Base-by-base conservation (phyloP, 2,113 vertebrate species). In the Neopipo cinnamomea region DNA sequence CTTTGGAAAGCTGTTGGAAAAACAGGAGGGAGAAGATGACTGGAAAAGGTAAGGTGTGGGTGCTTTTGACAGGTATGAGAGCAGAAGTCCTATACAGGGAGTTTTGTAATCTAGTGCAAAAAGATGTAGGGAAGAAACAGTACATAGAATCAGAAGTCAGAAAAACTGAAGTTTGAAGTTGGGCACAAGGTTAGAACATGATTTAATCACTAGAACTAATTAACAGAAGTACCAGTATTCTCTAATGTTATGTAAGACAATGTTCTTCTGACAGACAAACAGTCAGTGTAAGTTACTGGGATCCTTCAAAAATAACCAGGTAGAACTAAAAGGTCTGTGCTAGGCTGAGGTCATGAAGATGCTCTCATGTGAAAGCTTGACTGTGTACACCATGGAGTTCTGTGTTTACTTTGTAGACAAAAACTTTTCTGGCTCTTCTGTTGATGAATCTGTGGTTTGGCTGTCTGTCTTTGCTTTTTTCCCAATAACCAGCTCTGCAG, bases 381-480 rank as follows among this genome's bases (percentile, higher is more conserved):
- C 88, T 88, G 7, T 70, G 10, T 77, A 46, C 31, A 24, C 35
- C 28, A 6, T 67, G 67, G 59, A n/a, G 35, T 71, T 12, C 55
- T 83, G 14, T 52, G 58, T 84, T 92, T 95, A n/a, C 47, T 91
- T 70, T 59, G 67, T 31, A 88, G 59, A 78, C 88, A 75, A 62
- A 53, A 91, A 41, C 56, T 78, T 80, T 52, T 86, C 67, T 87
- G 86, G 33, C 58, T 90, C 62, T 83, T 76, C 33, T 93, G 85
- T 63, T 85, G 76, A 47, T 73, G 67, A 65, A 41, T 84, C 72
- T 95, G 82, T 93, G 88, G 88, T 91, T 95, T 95, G 95, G 75
- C 90, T 93, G 55, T 2, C 72, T 91, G 72, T 8, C 70, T 85
- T 4, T 55, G 50, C 37, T 49, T 77, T 79, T 76, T 63, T 14